Base-by-base conservation (phyloP, 2,888 invertebrate species). In the Morpho helenor region DNA sequence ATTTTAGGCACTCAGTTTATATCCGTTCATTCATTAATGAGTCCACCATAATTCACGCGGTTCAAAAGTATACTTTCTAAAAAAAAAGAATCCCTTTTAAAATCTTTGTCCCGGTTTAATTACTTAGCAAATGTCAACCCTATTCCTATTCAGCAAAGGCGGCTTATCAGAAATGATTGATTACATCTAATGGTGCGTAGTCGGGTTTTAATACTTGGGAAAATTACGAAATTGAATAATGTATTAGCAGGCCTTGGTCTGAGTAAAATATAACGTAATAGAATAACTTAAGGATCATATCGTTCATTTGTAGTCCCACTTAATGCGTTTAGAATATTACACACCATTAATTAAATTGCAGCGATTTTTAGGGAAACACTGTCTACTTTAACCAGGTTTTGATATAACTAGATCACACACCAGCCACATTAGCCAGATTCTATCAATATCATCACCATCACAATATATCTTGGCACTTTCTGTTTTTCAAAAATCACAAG, bases 141-240 rank as follows among this genome's bases (percentile, higher is more conserved):
- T 41, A 51, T 22, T 41, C 39, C 41, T 57, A 57, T 51, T 57
- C 52, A 52, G 54, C 53, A 60, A 60, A 49, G 55, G 64, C 51
- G 58, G 57, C 59, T 68, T 65, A 64, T 62, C 67, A 64, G 51
- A 60, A 57, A 77, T 79, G 80, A 80, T 79, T 74, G 77, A 80
- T 80, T 66, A 64, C 60, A 54, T 62, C 63, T 77, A 79, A 80
- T 78, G 75, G 71, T 59, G 65, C 62, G 69, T 71, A 66, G 69
- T 70, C 49, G 65, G 68, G 72, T 66, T 68, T 69, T 61, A 64
- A 61, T 62, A 61, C 59, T 60, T 45, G 40, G 45, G 47, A 39
- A 56, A 54, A 51, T 59, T 59, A 57, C 48, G 23, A 56, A 58
- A 63, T 56, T 58, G 46, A 61, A 53, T 56, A 47, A 52, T 52